Evolutionary conservation across 2,113 vertebrate species (phyloP).

Genomic region (Connochaetes taurinus): DNA sequence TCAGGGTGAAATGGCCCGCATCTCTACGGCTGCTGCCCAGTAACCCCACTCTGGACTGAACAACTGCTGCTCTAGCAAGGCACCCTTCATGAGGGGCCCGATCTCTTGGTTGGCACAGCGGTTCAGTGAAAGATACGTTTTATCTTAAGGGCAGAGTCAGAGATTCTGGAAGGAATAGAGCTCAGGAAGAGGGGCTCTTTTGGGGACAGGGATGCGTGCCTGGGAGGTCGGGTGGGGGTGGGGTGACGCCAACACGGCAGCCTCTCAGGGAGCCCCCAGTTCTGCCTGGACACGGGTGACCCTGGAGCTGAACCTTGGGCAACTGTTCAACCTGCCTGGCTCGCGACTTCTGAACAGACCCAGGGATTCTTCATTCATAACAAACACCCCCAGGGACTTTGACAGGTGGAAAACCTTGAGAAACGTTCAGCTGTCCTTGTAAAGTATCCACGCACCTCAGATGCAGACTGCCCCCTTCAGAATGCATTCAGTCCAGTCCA

Average conservation of each 20-base stretch:
- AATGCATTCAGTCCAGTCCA: rapidly evolving
- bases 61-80: no score
- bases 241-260: rapidly evolving
- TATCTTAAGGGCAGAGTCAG: not conserved
- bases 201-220: no score
- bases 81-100: not conserved
- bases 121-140: not conserved
- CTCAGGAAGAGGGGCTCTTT: rapidly evolving
- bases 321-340: rapidly evolving
- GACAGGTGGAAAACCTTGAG: no score
- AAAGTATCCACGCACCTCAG: rapidly evolving
- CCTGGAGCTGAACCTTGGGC: rapidly evolving
- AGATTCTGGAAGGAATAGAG: not conserved
- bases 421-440: rapidly evolving
- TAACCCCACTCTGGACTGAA: no score
- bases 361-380: not conserved
- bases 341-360: rapidly evolving
- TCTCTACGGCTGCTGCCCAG: rapidly evolving
- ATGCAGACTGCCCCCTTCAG: rapidly evolving
- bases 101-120: not conserved
- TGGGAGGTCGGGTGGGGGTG: rapidly evolving
- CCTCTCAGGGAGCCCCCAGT: not conserved
- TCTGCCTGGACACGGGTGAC: rapidly evolving
- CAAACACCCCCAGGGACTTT: not conserved
- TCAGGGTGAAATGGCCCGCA: not conserved